Evolutionary conservation across 1,140 invertebrate species (phyloP).

Genomic region (Latrodectus geometricus): DNA sequence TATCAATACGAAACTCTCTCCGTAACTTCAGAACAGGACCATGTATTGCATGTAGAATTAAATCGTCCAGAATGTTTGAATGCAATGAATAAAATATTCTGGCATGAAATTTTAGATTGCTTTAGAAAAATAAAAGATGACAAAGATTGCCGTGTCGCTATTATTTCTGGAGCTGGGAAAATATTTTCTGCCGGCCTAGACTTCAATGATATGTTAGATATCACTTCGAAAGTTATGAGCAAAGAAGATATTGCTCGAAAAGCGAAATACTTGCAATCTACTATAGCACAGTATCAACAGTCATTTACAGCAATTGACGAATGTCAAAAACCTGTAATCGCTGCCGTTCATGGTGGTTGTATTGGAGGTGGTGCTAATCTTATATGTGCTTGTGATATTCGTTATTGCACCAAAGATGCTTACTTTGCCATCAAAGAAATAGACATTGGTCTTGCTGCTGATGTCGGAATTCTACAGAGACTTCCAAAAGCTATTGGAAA

Average conservation of each 20-base stretch:
- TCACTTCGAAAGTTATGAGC: constrained; percentile 48
- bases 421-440: constrained; percentile 94
- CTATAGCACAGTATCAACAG: constrained; percentile 80
- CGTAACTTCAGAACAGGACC: constrained; percentile 27
- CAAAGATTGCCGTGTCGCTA: constrained; percentile 81
- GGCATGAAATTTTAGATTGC: constrained; percentile 78
- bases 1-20: constrained; percentile 51
- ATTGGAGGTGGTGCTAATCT: constrained; percentile 92
- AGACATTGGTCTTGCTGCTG: constrained; percentile 86
- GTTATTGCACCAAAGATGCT: constrained; percentile 90
- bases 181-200: constrained; percentile 82
- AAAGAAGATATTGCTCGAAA: constrained; percentile 81
- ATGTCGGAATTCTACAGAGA: constrained; percentile 93
- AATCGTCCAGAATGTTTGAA: constrained; percentile 89
- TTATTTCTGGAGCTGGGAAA: constrained; percentile 85
- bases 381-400: constrained; percentile 77
- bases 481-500: constrained; percentile 91
- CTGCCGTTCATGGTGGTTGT: constrained; percentile 87
- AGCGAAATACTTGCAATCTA: constrained; percentile 74
- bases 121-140: constrained; percentile 53
- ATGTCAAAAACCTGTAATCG: constrained; percentile 90
- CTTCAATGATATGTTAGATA: constrained; percentile 63
- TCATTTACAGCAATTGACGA: constrained; percentile 84
- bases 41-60: constrained; percentile 80
- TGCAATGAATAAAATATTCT: constrained; percentile 84